phyloP scores from a whole-genome alignment of 2,888 invertebrate genomes.

The Lutraria lutraria region DNA sequence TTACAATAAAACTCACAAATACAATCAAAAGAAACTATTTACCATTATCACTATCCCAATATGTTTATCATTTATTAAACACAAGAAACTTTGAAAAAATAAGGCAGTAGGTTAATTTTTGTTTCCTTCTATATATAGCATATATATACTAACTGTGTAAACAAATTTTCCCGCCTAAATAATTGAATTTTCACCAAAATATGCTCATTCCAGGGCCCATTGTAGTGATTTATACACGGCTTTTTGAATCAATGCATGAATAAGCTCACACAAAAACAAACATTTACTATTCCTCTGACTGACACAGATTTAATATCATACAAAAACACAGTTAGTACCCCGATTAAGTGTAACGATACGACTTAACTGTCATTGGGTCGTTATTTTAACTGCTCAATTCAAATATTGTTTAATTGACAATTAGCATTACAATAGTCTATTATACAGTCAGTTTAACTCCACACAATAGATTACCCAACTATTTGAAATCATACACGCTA shows the following conservation, averaged over 20 bases:
- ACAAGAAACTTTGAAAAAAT: no score
- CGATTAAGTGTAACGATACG: slow-evolving; percentile 15
- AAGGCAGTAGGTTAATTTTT: no score
- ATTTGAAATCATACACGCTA: slow-evolving; percentile 13
- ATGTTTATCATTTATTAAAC: no score
- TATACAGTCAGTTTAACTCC: neutral
- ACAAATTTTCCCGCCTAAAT: slow-evolving; percentile 21
- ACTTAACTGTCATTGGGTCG: neutral
- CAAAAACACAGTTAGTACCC: slow-evolving; percentile 25
- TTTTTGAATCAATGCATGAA: neutral
- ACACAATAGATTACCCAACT: slow-evolving; percentile 4
- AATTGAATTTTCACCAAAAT: slow-evolving; percentile 16
- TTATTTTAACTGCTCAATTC: neutral
- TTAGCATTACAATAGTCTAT: slow-evolving; percentile 17
- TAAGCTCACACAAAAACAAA: slow-evolving; percentile 12
- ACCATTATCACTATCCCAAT: no score
- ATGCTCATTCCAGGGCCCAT: slow-evolving; percentile 37
- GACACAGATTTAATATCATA: slow-evolving; percentile 27
- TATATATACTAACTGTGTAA: neutral
- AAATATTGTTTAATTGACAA: slow-evolving; percentile 30
- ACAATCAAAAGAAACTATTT: no score
- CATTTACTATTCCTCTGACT: slow-evolving; percentile 26
- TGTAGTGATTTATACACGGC: neutral
- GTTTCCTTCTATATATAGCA: neutral
- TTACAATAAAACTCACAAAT: no score